A percentile compares a stretch with the other conserved stretches of the same genome.
Evolutionary conservation across 2,888 invertebrate genomes (phyloP).

Genomic region (Formica aserva): DNA sequence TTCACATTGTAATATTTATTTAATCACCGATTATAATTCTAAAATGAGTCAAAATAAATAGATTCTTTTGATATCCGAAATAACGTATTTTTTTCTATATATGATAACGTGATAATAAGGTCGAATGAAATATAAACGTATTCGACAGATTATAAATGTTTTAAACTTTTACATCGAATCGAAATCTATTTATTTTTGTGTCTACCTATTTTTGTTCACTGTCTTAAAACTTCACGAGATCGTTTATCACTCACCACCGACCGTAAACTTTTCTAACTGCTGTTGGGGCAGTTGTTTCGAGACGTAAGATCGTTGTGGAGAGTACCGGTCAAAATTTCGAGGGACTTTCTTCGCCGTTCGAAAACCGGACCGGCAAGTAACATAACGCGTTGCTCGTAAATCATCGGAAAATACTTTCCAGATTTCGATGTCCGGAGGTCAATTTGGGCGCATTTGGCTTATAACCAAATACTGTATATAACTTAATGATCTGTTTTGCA

Average conservation of each 20-base stretch:
- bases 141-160: neutral
- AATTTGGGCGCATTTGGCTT: neutral
- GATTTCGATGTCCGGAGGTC: constrained; percentile 3
- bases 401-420: constrained; percentile 44
- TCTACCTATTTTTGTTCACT: constrained; percentile 9
- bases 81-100: neutral
- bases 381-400: constrained; percentile 26
- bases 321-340: constrained; percentile 23
- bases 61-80: neutral
- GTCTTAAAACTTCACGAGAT: constrained; percentile 20
- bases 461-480: neutral
- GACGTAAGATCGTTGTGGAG: neutral
- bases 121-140: neutral
- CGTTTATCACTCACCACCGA: constrained; percentile 35
- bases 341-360: constrained; percentile 6
- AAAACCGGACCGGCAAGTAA: constrained; percentile 7
- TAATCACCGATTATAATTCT: neutral
- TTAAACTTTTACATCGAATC: neutral
- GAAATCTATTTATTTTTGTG: neutral
- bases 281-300: constrained; percentile 28
- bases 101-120: neutral
- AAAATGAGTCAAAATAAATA: neutral
- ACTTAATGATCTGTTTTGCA: constrained; percentile 23
- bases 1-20: neutral
- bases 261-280: constrained; percentile 39